phyloP scores from a whole-genome alignment of 2,113 vertebrate genomes.

The Drymodes brunneopygia region DNA sequence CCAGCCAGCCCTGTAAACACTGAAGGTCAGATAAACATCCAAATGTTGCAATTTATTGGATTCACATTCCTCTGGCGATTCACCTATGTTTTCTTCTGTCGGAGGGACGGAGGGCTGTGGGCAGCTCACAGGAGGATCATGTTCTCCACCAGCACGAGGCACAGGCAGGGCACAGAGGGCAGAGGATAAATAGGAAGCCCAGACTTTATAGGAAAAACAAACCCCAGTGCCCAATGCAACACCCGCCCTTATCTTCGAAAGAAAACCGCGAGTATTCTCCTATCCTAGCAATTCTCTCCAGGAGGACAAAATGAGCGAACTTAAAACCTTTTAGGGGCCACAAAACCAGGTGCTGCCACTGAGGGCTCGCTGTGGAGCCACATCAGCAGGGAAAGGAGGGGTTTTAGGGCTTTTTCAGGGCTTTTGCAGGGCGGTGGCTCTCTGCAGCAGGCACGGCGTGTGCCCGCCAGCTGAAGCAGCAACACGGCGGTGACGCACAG shows the following conservation, averaged over 20 bases:
- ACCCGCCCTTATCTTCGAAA: background rate
- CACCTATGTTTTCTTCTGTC: conserved; percentile 25
- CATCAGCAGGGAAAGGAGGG: background rate
- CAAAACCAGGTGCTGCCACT: background rate
- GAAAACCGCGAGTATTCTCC: fast-evolving
- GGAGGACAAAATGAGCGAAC: background rate
- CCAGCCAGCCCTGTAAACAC: conserved; percentile 11
- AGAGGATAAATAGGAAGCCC: background rate
- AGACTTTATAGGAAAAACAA: background rate
- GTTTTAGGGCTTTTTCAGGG: background rate
- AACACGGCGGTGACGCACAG: background rate
- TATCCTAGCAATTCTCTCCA: background rate
- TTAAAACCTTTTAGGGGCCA: background rate
- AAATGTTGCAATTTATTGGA: conserved; percentile 46
- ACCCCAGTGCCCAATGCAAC: background rate
- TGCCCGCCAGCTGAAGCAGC: background rate
- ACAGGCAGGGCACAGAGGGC: background rate
- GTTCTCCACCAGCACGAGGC: background rate
- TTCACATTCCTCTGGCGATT: conserved; percentile 8
- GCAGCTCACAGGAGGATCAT: background rate
- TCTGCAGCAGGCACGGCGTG: fast-evolving
- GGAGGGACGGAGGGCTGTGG: background rate
- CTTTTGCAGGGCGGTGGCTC: background rate
- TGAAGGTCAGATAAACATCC: conserved; percentile 46
- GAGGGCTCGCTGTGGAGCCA: background rate